Evolutionary conservation across 92 coral and sea anemone genomes (phyloP).

Genomic region (Galaxea fascicularis): DNA sequence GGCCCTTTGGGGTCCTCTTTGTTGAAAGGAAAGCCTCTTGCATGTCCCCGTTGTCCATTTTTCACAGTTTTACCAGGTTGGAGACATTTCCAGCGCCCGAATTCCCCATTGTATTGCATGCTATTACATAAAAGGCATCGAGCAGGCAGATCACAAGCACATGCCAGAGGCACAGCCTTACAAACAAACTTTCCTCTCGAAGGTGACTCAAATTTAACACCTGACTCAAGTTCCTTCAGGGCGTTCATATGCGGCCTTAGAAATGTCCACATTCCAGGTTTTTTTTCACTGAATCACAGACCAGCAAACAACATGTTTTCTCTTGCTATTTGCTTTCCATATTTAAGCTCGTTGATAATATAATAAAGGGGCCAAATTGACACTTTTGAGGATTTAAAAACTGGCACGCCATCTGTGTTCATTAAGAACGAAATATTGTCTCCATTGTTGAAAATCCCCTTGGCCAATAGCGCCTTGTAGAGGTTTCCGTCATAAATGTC

Average conservation of each 20-base stretch:
- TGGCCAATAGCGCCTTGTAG: conserved; percentile 54
- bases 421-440: conserved; percentile 65
- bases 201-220: conserved; percentile 59
- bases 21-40: conserved; percentile 46
- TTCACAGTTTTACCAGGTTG: conserved; percentile 67
- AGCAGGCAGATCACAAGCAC: conserved; percentile 73
- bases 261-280: conserved; percentile 75
- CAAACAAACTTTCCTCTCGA: conserved; percentile 59
- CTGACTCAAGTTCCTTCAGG: conserved; percentile 65
- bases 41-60: conserved; percentile 52
- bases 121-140: conserved; percentile 70
- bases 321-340: conserved; percentile 56
- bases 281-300: conserved; percentile 78
- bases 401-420: conserved; percentile 82
- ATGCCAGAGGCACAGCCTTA: conserved; percentile 52
- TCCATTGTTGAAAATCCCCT: conserved; percentile 45
- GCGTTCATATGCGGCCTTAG: conserved; percentile 50
- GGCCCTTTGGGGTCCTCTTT: conserved; percentile 72
- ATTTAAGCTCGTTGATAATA: conserved; percentile 68
- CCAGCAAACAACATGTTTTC: conserved; percentile 83
- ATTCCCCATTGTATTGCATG: conserved; percentile 78
- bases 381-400: conserved; percentile 80
- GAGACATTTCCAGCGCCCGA: conserved; percentile 77
- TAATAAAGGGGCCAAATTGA: conserved; percentile 78
- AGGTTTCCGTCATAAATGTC: conserved; percentile 65